Evolutionary conservation across 2,888 invertebrate genomes (phyloP).

Genomic region (Sthenelais limicola): DNA sequence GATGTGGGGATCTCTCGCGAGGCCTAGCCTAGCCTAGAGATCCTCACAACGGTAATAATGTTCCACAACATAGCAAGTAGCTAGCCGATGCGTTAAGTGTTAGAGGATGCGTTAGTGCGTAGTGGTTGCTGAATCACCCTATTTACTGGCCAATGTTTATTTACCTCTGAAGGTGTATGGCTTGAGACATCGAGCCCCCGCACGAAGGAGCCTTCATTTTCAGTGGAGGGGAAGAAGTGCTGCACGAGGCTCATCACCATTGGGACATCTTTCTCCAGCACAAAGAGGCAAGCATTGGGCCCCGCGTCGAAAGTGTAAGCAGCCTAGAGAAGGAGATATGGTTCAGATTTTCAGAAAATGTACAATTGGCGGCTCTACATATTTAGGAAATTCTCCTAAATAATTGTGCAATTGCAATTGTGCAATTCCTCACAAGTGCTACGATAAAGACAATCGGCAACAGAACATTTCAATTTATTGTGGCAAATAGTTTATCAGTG

Average conservation of each 20-base stretch:
- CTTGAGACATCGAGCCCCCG: conserved; percentile 49
- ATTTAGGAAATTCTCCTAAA: too few species aligned
- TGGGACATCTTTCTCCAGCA: conserved; percentile 83
- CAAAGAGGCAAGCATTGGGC: conserved; percentile 93
- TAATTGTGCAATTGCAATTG: too few species aligned
- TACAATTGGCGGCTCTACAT: too few species aligned
- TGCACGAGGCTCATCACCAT: conserved; percentile 80
- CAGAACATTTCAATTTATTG: too few species aligned
- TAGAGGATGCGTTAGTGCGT: background rate
- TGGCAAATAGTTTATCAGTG: too few species aligned
- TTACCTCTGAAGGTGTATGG: background rate
- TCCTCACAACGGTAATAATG: too few species aligned
- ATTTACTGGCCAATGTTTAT: background rate
- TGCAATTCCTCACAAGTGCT: too few species aligned
- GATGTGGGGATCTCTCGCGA: too few species aligned
- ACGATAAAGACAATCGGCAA: too few species aligned
- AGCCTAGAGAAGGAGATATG: conserved; percentile 77
- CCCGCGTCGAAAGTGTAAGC: conserved; percentile 99
- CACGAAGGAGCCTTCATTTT: conserved; percentile 49
- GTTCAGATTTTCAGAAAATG: too few species aligned
- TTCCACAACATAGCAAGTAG: background rate
- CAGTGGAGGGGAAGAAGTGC: conserved; percentile 79
- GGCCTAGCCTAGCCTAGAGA: too few species aligned
- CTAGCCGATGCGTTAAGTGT: background rate
- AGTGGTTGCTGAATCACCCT: background rate